Percentiles rank a stretch among this genome's conserved stretches.
These are phyloP conservation scores for Acrocera orbiculus DNA, from an alignment of 2,888 invertebrate species.

Conservation along the genomic window DNA sequence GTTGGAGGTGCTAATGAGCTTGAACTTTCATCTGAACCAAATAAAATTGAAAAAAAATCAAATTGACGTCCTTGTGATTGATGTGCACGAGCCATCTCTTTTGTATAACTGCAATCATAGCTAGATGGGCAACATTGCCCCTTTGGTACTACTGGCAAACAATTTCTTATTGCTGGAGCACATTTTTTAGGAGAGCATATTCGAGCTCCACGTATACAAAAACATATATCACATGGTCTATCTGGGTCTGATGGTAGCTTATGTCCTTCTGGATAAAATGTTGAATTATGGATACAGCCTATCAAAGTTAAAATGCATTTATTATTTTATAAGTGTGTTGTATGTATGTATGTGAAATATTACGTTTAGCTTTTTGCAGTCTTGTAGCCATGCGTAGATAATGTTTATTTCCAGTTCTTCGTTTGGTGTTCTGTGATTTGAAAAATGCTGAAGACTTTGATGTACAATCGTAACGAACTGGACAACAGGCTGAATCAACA, in stretches of 20 bases:
- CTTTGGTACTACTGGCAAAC: conserved; percentile 51
- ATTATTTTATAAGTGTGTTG: no score
- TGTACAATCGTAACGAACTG: conserved; percentile 57
- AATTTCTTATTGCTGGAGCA: conserved; percentile 55
- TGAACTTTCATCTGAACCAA: conserved; percentile 21
- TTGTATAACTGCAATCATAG: conserved; percentile 54
- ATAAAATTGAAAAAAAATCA: conserved; percentile 25
- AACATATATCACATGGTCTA: conserved; percentile 54
- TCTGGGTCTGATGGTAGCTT: conserved; percentile 37
- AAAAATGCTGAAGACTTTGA: conserved; percentile 23
- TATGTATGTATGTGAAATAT: no score
- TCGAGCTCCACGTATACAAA: conserved; percentile 54
- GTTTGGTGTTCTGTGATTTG: conserved; percentile 22
- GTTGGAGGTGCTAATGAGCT: not conserved
- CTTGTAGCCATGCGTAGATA: conserved; percentile 25
- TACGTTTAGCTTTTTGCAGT: conserved; percentile 18
- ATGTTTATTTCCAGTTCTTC: conserved; percentile 25
- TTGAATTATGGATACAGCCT: conserved; percentile 48
- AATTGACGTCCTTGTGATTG: conserved; percentile 26
- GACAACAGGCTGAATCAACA: conserved; percentile 48
- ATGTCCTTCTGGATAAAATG: conserved; percentile 50
- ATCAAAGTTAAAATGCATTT: conserved; percentile 15
- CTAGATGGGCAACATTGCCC: conserved; percentile 74
- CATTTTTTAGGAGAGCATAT: conserved; percentile 61
- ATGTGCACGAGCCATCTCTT: conserved; percentile 24